Base-by-base conservation (phyloP, 2,888 invertebrate genomes). In the Coremacera marginata region DNA sequence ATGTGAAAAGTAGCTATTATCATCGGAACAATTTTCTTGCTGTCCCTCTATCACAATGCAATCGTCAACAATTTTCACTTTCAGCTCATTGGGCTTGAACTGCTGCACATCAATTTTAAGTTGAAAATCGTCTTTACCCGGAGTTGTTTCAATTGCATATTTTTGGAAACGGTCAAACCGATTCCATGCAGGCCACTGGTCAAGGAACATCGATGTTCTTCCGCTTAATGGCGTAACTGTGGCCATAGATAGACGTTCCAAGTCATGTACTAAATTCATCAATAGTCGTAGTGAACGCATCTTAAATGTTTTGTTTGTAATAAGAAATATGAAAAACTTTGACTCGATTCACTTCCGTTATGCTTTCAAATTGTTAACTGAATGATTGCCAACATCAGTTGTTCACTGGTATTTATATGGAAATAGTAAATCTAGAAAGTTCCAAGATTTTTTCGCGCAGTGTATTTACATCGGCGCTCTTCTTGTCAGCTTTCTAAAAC, bases 1-100 rank as follows among this genome's bases (percentile, higher is more conserved):
- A 25, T 96, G 91, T 0, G 95, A 94, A 70, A 96, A 93, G 87
- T 90, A 94, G 0, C 95, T 95, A 81, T 94, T 93, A 31, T 93
- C 92, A 81, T 94, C 94, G 63, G 92, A 91, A 78, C 92, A 92
- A 80, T 94, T 93, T 83, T 94, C 93, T 83, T 94, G 94, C 84
- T 93, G 93, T 4, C 92, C 95, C 86, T 94, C 94, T 2, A 93
- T 91, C 7, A 93, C 88, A 5, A 94, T 90, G 77, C 75, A 76
- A n/a, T 82, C 80, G 16, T 80, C 82, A 75, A 91, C 90, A 70
- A 94, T 91, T 89, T 94, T 95, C 63, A 95, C 91, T 63, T 92
- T 91, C 14, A 94, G 90, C 87, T 94, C 94, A 19, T 91, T 92
- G 0, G 94, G 94, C 25, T 92, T 89, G 83, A 94, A 94, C 81